These are phyloP conservation scores for Aphelocoma californica DNA, from an alignment of 2,797 vertebrate species.

Conservation along the genomic window DNA sequence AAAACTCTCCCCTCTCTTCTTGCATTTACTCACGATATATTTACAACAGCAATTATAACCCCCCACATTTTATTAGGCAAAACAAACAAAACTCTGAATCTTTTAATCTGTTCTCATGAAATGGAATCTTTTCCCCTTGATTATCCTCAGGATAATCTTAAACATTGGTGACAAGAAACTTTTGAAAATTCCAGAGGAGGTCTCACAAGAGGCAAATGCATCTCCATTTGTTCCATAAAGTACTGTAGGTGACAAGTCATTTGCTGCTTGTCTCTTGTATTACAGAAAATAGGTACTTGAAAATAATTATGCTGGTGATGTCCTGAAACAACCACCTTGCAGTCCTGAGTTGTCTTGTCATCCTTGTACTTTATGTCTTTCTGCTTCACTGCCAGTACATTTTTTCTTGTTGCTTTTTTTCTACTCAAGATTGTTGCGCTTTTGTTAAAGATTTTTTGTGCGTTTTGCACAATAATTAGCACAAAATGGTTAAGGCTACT, in stretches of 20 bases:
- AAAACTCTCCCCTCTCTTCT: neutral
- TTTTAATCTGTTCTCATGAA: neutral
- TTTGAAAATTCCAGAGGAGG: neutral
- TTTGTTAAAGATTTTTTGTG: neutral
- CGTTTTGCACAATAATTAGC: neutral
- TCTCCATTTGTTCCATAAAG: neutral
- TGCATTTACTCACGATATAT: neutral
- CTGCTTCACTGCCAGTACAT: neutral
- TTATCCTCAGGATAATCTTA: neutral
- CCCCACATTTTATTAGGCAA: neutral
- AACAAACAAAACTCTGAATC: neutral
- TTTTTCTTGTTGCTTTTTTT: neutral
- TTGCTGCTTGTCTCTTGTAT: neutral
- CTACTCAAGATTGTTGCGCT: neutral
- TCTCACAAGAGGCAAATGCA: neutral
- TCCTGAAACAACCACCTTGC: neutral
- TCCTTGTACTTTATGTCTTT: neutral
- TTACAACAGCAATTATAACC: neutral
- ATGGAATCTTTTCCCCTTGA: neutral
- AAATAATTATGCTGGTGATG: neutral
- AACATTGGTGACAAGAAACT: neutral
- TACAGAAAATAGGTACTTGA: neutral
- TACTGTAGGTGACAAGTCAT: neutral
- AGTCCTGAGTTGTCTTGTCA: neutral
- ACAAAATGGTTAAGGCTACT: neutral